Evolutionary conservation across 1,140 invertebrate species (phyloP).

Genomic region (Zaprionus camerounensis): DNA sequence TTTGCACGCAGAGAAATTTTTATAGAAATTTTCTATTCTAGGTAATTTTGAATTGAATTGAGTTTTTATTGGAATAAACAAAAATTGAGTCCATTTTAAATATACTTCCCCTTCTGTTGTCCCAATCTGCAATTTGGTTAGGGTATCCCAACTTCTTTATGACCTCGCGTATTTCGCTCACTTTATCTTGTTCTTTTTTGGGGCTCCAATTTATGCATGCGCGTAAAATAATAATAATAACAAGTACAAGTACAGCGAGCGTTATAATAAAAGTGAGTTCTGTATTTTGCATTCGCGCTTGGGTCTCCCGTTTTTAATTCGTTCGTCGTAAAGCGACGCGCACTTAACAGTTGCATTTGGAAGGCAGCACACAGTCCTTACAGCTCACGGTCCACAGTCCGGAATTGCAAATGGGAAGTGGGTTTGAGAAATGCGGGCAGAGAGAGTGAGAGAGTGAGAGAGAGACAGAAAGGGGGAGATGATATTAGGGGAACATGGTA

Average conservation of each 20-base stretch:
- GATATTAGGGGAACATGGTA: constrained; percentile 28
- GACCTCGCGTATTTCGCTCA: constrained; percentile 13
- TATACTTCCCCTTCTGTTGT: no score
- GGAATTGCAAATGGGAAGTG: constrained; percentile 6
- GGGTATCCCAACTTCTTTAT: constrained; percentile 24
- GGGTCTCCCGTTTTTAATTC: constrained; percentile 55
- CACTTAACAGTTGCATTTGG: constrained; percentile 68
- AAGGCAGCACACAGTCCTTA: not conserved
- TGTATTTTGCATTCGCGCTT: constrained; percentile 48
- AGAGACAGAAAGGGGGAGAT: not conserved
- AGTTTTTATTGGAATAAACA: not conserved
- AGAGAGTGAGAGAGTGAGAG: not conserved
- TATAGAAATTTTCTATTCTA: no score
- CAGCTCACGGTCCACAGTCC: not conserved
- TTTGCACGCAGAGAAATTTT: not conserved
- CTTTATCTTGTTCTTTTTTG: constrained; percentile 21
- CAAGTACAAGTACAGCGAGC: constrained; percentile 32
- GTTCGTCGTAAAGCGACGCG: constrained; percentile 61
- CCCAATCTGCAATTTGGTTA: not conserved
- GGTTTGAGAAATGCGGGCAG: not conserved
- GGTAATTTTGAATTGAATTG: not conserved
- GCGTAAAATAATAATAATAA: constrained; percentile 74
- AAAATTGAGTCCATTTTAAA: no score
- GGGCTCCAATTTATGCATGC: constrained; percentile 62
- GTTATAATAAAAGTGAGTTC: constrained; percentile 56